phyloP scores from a whole-genome alignment of 2,888 invertebrate species.

The Ectemnius continuus region DNA sequence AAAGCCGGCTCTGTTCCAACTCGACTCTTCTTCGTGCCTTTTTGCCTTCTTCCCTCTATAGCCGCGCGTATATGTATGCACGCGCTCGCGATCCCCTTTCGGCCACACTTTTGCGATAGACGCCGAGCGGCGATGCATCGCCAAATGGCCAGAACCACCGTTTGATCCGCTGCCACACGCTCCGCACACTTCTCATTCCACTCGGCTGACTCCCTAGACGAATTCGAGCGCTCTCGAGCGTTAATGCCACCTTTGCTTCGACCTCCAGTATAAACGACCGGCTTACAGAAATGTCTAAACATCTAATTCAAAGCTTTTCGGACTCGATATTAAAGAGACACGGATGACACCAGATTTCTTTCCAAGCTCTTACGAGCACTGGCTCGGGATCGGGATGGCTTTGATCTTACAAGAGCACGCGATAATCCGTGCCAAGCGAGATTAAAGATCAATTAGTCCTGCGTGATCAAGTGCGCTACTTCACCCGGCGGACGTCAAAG shows the following conservation, averaged over 20 bases:
- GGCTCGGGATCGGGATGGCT: too few relatives aligned
- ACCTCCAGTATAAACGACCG: too few relatives aligned
- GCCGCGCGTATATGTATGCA: not conserved
- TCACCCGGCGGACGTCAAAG: conserved; percentile 38
- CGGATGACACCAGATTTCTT: too few relatives aligned
- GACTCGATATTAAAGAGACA: too few relatives aligned
- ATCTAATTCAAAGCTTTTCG: too few relatives aligned
- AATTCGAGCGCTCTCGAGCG: conserved; percentile 10
- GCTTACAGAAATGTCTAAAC: too few relatives aligned
- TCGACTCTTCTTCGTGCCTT: conserved; percentile 30
- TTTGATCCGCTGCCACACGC: not conserved
- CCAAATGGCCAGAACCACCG: conserved; percentile 24
- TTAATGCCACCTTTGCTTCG: too few relatives aligned
- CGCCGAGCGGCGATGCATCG: not conserved
- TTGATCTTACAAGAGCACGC: conserved; percentile 17
- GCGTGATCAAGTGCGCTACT: conserved; percentile 47
- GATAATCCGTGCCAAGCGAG: conserved; percentile 38
- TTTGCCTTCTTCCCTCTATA: conserved; percentile 26
- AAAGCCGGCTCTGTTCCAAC: conserved; percentile 65
- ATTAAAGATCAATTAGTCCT: conserved; percentile 59
- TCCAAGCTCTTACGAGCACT: too few relatives aligned
- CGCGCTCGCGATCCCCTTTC: conserved; percentile 29
- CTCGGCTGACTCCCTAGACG: conserved; percentile 17
- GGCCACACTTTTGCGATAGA: conserved; percentile 51
- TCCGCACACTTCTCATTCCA: not conserved